A percentile compares a stretch with the other conserved stretches of the same genome.
These are phyloP conservation scores for Anoplopoma fimbria DNA, from an alignment of 2,113 vertebrate species.

Conservation along the genomic window DNA sequence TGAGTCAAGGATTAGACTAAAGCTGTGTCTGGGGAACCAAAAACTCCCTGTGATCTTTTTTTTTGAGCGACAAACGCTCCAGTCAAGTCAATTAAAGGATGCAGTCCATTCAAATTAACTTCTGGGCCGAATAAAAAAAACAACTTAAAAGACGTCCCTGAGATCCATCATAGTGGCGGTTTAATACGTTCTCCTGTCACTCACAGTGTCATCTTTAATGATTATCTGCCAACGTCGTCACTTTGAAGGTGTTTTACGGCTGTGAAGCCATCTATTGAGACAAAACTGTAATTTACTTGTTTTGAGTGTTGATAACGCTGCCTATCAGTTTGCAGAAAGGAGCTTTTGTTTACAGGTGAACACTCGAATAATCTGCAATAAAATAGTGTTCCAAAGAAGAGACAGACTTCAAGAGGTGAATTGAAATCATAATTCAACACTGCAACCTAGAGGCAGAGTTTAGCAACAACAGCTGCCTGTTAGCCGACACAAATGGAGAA, in stretches of 20 bases:
- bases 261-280: conserved; percentile 41
- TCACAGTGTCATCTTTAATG: conserved; percentile 45
- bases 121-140: conserved; percentile 30
- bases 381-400: conserved; percentile 9
- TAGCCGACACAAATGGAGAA: neutral
- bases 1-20: conserved; percentile 59
- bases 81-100: conserved; percentile 55
- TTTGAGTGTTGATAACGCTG: conserved; percentile 38
- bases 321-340: conserved; percentile 38
- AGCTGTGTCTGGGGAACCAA: conserved; percentile 55
- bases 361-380: conserved; percentile 41
- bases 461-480: conserved; percentile 33
- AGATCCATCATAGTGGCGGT: conserved; percentile 20
- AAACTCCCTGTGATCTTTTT: conserved; percentile 56
- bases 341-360: conserved; percentile 55
- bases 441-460: conserved; percentile 69
- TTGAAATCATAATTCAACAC: conserved; percentile 61
- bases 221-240: conserved; percentile 34
- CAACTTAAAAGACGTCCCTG: conserved; percentile 31
- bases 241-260: conserved; percentile 37
- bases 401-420: conserved; percentile 24
- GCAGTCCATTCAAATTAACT: conserved; percentile 62
- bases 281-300: conserved; percentile 48
- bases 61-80: conserved; percentile 39
- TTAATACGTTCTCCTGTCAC: conserved; percentile 44